Conservation (phyloP, 2,888 invertebrate genomes). For the Gasteruption jaculator region DNA sequence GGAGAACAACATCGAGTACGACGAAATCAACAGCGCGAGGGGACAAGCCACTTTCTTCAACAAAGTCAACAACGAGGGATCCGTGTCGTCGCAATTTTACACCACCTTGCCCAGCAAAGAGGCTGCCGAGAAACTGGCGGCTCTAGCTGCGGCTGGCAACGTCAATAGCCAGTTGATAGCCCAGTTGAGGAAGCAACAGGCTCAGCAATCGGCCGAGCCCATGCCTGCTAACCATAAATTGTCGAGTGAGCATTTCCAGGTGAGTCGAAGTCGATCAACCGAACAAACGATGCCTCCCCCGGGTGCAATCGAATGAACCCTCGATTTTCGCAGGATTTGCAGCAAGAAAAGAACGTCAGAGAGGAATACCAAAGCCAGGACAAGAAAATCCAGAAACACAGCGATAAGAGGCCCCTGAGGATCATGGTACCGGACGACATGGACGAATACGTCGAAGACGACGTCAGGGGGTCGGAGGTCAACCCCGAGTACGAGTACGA, state of each 20-base stretch:
- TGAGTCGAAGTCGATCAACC: conserved; percentile 18
- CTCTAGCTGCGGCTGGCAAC: conserved; percentile 58
- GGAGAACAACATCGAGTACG: conserved; percentile 42
- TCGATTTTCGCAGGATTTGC: conserved; percentile 14
- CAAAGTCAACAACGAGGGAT: conserved; percentile 48
- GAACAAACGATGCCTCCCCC: conserved; percentile 1
- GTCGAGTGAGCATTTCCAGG: conserved; percentile 32
- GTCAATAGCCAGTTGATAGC: conserved; percentile 48
- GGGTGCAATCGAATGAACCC: background rate
- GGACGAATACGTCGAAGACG: conserved; percentile 44
- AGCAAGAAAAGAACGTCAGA: conserved; percentile 18
- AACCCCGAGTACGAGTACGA: conserved; percentile 35
- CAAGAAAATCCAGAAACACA: conserved; percentile 44
- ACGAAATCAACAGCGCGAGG: conserved; percentile 26
- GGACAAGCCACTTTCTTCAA: conserved; percentile 52
- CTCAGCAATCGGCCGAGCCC: conserved; percentile 31
- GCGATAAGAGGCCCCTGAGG: conserved; percentile 47
- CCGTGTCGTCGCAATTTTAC: conserved; percentile 48
- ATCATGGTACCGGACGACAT: conserved; percentile 54
- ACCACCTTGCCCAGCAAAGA: conserved; percentile 62
- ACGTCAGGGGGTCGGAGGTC: too few relatives aligned
- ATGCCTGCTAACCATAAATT: conserved; percentile 39
- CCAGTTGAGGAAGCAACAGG: conserved; percentile 34
- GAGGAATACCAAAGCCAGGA: conserved; percentile 28
- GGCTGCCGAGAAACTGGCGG: conserved; percentile 60